phyloP scores from a whole-genome alignment of 2,888 invertebrate species.

The Tachina grossa region DNA sequence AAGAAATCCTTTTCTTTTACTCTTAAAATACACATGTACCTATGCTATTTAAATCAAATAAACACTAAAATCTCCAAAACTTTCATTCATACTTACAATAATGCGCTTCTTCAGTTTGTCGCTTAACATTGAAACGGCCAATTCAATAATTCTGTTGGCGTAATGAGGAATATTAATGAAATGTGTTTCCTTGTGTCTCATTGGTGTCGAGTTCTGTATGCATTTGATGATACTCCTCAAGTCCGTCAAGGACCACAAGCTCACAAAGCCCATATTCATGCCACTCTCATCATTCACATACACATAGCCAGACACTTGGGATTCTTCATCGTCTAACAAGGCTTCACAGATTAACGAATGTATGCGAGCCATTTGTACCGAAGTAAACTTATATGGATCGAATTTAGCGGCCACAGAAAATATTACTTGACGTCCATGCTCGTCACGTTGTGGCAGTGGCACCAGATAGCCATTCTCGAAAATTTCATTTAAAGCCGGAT shows the following conservation, averaged over 20 bases:
- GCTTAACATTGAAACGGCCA: slow-evolving; percentile 90
- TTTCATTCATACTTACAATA: slow-evolving; percentile 85
- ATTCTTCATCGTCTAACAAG: slow-evolving; percentile 92
- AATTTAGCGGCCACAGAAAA: slow-evolving; percentile 91
- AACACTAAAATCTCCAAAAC: not conserved
- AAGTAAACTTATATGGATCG: slow-evolving; percentile 90
- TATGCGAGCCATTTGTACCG: slow-evolving; percentile 92
- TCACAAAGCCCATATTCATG: slow-evolving; percentile 92
- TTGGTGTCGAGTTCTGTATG: slow-evolving; percentile 94
- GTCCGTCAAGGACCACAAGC: slow-evolving; percentile 91
- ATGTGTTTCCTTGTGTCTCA: slow-evolving; percentile 94
- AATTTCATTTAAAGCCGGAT: slow-evolving; percentile 90
- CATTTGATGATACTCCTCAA: slow-evolving; percentile 90
- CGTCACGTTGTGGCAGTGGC: slow-evolving; percentile 89
- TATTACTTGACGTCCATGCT: slow-evolving; percentile 89
- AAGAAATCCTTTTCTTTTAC: no score
- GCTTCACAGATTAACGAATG: slow-evolving; percentile 94
- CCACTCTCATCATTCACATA: slow-evolving; percentile 93
- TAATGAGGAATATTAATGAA: slow-evolving; percentile 92
- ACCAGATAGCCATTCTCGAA: slow-evolving; percentile 91
- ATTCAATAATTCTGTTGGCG: slow-evolving; percentile 92
- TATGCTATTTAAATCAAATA: no score
- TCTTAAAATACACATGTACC: no score
- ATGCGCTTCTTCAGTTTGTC: slow-evolving; percentile 93
- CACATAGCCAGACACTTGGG: slow-evolving; percentile 92